These are phyloP conservation scores for Tringa solitaria DNA, from an alignment of 2,113 vertebrate genomes.

Conservation along the genomic window DNA sequence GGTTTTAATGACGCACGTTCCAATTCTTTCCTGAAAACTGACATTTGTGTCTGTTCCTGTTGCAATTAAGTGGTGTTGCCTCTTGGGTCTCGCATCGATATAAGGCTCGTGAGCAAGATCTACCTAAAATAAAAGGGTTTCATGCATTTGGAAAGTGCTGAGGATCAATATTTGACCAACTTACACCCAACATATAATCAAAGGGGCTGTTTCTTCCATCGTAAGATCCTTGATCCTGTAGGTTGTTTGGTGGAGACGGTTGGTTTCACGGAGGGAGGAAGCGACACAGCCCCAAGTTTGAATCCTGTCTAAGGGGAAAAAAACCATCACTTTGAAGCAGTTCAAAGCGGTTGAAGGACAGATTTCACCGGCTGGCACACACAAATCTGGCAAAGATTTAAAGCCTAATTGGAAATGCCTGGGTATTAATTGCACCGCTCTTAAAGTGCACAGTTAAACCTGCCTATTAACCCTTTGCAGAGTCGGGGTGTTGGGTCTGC, in stretches of 20 bases:
- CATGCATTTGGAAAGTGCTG: too few species aligned
- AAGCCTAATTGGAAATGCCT: background rate
- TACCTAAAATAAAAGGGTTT: background rate
- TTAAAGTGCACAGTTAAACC: background rate
- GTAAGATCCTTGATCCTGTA: fast-evolving
- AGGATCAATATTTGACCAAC: background rate
- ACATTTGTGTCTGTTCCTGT: background rate
- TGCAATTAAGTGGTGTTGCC: background rate
- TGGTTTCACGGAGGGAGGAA: background rate
- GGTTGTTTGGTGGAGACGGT: background rate
- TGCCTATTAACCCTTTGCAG: background rate
- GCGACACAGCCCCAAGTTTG: too few species aligned
- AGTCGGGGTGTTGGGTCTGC: too few species aligned
- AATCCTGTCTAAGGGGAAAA: background rate
- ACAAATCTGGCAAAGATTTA: too few species aligned
- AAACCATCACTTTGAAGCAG: too few species aligned
- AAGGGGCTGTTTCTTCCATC: background rate
- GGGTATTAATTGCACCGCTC: background rate
- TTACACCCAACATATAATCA: fast-evolving
- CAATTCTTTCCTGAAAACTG: background rate
- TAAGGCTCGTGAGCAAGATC: background rate
- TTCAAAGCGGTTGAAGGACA: background rate
- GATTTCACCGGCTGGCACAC: background rate
- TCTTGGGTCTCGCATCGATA: background rate
- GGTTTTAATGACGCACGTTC: background rate